Percentiles rank a stretch among this genome's conserved stretches.
These are phyloP conservation scores for Dryobota labecula DNA, from an alignment of 2,888 invertebrate genomes.

Conservation along the genomic window DNA sequence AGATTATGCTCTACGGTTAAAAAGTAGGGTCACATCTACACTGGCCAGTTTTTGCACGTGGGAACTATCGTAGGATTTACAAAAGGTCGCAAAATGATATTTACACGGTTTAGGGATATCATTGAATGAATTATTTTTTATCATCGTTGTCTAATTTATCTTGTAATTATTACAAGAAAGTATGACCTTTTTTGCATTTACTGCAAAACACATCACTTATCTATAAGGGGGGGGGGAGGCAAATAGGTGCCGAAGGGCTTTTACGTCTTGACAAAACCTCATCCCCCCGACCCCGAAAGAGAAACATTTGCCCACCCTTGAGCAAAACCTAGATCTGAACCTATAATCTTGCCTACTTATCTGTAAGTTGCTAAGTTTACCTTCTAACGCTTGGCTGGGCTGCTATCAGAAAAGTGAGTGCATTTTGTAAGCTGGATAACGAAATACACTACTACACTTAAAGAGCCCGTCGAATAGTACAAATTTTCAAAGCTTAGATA, in stretches of 20 bases:
- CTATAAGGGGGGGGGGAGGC: too few species aligned
- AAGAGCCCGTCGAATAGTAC: neutral
- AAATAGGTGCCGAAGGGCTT: too few species aligned
- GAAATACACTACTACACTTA: neutral
- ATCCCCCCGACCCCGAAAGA: too few species aligned
- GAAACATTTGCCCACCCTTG: too few species aligned
- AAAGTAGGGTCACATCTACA: constrained; percentile 71
- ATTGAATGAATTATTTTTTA: neutral
- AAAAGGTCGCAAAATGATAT: constrained; percentile 37
- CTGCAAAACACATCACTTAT: too few species aligned
- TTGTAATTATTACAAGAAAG: neutral
- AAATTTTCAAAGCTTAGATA: constrained; percentile 6
- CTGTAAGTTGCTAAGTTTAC: neutral
- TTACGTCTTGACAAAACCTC: too few species aligned
- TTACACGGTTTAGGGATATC: constrained; percentile 4
- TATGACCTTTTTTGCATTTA: neutral
- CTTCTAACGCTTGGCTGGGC: neutral
- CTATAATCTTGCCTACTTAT: neutral
- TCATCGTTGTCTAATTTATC: neutral
- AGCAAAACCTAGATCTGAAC: too few species aligned
- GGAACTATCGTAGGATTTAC: constrained; percentile 40
- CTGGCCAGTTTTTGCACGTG: constrained; percentile 65
- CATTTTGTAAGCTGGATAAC: neutral
- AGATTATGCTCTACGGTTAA: constrained; percentile 64
- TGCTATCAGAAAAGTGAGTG: neutral